A percentile compares a stretch with the other conserved stretches of the same genome.
Evolutionary conservation across 2,797 vertebrate species (phyloP).

Genomic region (Crocodylus rhombifer): DNA sequence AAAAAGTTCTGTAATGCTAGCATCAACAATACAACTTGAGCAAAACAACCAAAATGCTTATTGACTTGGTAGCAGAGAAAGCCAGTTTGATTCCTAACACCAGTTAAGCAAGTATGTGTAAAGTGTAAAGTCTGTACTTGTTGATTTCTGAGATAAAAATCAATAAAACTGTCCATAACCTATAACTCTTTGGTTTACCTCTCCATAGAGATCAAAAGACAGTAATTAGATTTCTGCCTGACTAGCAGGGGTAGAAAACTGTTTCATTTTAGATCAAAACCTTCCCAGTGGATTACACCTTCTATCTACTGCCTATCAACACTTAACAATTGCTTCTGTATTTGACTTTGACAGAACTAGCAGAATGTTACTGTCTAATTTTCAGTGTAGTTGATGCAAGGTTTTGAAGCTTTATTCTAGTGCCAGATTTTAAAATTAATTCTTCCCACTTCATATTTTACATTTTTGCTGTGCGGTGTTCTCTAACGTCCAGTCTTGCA

Average conservation of each 20-base stretch:
- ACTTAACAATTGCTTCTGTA: conserved; percentile 77
- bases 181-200: conserved; percentile 78
- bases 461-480: conserved; percentile 51
- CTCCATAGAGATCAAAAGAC: conserved; percentile 80
- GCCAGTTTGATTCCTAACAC: conserved; percentile 79
- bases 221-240: conserved; percentile 85
- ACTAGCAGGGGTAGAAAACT: conserved; percentile 80
- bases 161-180: conserved; percentile 81
- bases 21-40: conserved; percentile 64
- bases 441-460: conserved; percentile 46
- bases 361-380: conserved; percentile 76
- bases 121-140: conserved; percentile 81
- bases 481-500: conserved; percentile 51
- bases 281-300: conserved; percentile 78
- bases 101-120: conserved; percentile 79
- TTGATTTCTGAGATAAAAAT: conserved; percentile 83
- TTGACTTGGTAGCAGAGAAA: conserved; percentile 74
- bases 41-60: conserved; percentile 79
- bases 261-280: conserved; percentile 82
- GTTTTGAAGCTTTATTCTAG: conserved; percentile 62
- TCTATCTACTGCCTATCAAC: conserved; percentile 74
- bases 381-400: conserved; percentile 48
- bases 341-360: conserved; percentile 77
- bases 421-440: conserved; percentile 65
- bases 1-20: conserved; percentile 64